Conservation (phyloP, 2,797 vertebrate genomes). For the Arctocebus calabarensis region DNA sequence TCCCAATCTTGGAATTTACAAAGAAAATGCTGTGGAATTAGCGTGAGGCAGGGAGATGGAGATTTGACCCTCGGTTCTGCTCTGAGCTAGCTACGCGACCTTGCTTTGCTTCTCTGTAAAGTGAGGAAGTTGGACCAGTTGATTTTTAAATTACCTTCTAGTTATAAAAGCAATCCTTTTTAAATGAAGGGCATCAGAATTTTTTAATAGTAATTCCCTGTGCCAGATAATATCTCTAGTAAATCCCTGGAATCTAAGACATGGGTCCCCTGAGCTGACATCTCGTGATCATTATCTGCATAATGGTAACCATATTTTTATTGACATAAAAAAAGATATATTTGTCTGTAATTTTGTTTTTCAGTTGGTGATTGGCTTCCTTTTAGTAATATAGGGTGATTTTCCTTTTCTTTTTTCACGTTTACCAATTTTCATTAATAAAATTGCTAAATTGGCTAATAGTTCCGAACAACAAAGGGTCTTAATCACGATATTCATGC, state of each 20-base stretch:
- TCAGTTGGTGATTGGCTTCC: background rate
- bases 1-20: background rate
- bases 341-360: background rate
- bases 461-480: background rate
- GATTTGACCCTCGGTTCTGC: background rate
- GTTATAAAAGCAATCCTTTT: conserved; percentile 28
- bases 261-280: background rate
- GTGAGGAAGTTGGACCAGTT: background rate
- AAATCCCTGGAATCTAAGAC: background rate
- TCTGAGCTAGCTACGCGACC: background rate
- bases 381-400: background rate
- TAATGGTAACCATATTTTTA: background rate
- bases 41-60: background rate
- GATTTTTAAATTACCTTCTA: conserved; percentile 37
- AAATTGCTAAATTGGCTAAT: conserved; percentile 23
- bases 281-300: background rate
- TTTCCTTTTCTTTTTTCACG: background rate
- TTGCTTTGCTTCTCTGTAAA: conserved; percentile 13
- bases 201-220: background rate
- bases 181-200: background rate
- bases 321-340: conserved; percentile 5
- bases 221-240: background rate
- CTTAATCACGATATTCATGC: background rate
- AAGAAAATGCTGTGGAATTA: background rate
- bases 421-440: background rate